These are phyloP conservation scores for human (Homo sapiens) DNA, from an alignment of 2,113 vertebrate genomes.

Conservation along the genomic window DNA sequence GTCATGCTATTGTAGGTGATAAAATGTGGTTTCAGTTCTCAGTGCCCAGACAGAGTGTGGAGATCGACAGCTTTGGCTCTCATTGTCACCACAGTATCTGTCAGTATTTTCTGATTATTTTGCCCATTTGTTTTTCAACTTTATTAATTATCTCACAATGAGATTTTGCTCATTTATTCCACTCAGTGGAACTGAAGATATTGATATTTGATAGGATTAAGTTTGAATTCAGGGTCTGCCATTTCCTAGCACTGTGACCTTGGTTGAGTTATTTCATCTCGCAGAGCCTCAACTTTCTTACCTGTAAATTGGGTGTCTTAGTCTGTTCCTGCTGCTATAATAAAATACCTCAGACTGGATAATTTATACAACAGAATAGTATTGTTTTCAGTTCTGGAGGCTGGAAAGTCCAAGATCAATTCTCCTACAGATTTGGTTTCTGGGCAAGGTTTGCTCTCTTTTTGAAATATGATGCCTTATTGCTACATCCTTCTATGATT, in stretches of 20 bases:
- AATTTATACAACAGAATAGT: not conserved
- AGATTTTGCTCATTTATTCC: not conserved
- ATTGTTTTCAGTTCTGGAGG: not conserved
- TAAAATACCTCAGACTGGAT: not conserved
- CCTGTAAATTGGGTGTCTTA: not conserved
- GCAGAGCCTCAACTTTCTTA: not conserved
- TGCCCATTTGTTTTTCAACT: not conserved
- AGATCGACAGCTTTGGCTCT: not conserved
- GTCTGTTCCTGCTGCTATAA: not conserved
- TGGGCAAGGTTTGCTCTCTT: not conserved
- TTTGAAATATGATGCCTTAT: not conserved
- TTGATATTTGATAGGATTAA: not conserved
- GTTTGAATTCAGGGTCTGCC: not conserved
- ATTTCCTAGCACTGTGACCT: not conserved
- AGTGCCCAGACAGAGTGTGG: not conserved
- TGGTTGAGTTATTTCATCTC: not conserved
- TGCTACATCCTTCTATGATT: not conserved
- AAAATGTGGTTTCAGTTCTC: not conserved
- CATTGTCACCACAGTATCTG: not conserved
- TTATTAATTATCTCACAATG: not conserved
- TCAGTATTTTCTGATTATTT: not conserved
- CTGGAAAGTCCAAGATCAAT: not conserved
- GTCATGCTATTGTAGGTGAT: not conserved
- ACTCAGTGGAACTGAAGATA: not conserved
- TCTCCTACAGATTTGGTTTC: not conserved